Evolutionary conservation across 2,888 invertebrate species (phyloP).

Genomic region (Zootermopsis nevadensis): DNA sequence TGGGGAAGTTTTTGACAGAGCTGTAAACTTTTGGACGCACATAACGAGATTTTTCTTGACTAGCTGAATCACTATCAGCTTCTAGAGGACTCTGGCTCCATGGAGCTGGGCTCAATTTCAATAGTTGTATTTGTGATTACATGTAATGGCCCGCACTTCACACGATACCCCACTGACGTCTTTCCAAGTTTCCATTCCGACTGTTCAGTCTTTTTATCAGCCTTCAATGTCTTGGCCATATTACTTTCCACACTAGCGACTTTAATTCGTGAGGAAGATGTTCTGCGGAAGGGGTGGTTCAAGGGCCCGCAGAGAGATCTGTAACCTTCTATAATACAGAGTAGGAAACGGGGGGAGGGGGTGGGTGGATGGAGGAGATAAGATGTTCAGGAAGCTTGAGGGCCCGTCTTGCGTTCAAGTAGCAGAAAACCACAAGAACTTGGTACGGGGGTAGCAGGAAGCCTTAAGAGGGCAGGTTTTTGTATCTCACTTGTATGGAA

Average conservation of each 20-base stretch:
- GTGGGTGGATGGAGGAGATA: not conserved
- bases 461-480: not conserved
- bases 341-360: not conserved
- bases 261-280: not conserved
- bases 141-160: too few relatives aligned
- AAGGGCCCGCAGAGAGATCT: not conserved
- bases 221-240: not conserved
- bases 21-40: too few relatives aligned
- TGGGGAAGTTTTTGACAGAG: too few relatives aligned
- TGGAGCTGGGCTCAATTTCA: too few relatives aligned
- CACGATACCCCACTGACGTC: too few relatives aligned
- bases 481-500: conserved; percentile 12
- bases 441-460: not conserved
- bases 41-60: too few relatives aligned
- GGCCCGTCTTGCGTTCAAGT: conserved; percentile 2
- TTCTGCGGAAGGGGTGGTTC: not conserved
- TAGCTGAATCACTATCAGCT: too few relatives aligned
- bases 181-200: too few relatives aligned
- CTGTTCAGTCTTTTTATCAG: too few relatives aligned
- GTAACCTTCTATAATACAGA: not conserved
- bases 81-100: too few relatives aligned
- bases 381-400: conserved; percentile 8
- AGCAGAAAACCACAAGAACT: conserved; percentile 31
- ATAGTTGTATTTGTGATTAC: too few relatives aligned
- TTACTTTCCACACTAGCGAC: not conserved